Evolutionary conservation across 1,140 invertebrate species (phyloP).

Genomic region (Thaumatotibia leucotreta): DNA sequence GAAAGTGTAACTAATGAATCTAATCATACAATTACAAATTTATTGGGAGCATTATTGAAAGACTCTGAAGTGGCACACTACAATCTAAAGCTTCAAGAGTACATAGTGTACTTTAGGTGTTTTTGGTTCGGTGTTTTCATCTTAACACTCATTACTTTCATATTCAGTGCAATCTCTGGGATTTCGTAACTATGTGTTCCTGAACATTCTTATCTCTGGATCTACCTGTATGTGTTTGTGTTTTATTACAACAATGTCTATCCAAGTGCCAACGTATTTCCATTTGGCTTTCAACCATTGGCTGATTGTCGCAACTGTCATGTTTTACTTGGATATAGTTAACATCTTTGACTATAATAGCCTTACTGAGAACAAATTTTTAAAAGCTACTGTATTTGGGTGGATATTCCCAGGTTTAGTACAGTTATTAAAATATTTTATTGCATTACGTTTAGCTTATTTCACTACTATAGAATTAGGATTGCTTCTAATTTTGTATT

Average conservation of each 20-base stretch:
- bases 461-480: background rate
- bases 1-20: background rate
- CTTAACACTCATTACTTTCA: background rate
- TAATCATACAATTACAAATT: background rate
- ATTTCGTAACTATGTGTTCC: background rate
- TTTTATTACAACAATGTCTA: background rate
- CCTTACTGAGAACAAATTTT: background rate
- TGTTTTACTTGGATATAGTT: background rate
- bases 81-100: background rate
- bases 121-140: background rate
- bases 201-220: background rate
- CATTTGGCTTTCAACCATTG: background rate
- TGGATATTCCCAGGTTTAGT: background rate
- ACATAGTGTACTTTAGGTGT: background rate
- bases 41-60: background rate
- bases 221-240: background rate
- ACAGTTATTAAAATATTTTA: background rate
- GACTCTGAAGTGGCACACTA: background rate
- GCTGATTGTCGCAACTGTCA: background rate
- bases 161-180: background rate
- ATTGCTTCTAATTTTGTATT: background rate
- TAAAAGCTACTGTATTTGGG: background rate
- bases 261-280: background rate
- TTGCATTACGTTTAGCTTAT: background rate
- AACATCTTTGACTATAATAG: background rate